phyloP scores from a whole-genome alignment of 1,140 invertebrate species.

The Calliphora vicina region DNA sequence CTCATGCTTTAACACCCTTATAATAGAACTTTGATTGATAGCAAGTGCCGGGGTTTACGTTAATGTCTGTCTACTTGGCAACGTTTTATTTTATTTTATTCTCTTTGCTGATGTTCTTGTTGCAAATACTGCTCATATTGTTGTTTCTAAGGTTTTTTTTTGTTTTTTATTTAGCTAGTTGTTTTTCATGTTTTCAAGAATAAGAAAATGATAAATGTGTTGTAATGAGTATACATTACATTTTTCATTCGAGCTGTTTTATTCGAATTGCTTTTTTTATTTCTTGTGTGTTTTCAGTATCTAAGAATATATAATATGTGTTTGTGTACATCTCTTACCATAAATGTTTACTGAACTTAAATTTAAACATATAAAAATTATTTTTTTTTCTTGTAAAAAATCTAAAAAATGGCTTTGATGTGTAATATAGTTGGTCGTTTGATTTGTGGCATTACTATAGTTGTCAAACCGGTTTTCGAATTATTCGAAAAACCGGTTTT shows the following conservation, averaged over 20 bases:
- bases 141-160: background rate
- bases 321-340: background rate
- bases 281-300: too few species aligned
- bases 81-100: background rate
- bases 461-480: too few species aligned
- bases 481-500: too few species aligned
- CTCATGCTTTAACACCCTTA: background rate
- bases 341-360: background rate
- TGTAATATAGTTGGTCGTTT: background rate
- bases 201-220: slow-evolving; percentile 14
- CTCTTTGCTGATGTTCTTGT: background rate
- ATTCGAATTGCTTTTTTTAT: background rate
- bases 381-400: background rate
- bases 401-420: background rate
- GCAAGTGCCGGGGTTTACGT: background rate
- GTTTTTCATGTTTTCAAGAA: background rate
- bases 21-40: slow-evolving; percentile 6
- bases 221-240: slow-evolving; percentile 13
- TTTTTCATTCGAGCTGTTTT: background rate
- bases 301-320: too few species aligned
- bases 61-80: background rate
- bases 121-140: background rate
- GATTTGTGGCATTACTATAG: too few species aligned
- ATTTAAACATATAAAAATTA: too few species aligned
- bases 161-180: background rate